Conservation (phyloP, 2,888 invertebrate species). For the Thera obeliscata region DNA sequence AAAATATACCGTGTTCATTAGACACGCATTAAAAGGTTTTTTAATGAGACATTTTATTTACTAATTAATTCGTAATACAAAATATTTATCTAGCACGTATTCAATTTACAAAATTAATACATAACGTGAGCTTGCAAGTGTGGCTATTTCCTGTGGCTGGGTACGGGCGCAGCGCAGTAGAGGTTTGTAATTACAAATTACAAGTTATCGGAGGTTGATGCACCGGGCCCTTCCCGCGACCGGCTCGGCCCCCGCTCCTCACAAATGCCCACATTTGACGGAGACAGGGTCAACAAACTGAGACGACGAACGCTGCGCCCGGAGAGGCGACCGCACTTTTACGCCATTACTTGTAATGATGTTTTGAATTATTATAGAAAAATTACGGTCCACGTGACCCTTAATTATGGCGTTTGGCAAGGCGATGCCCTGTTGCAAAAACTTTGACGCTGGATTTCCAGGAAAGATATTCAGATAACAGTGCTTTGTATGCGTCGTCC, state of each 20-base stretch:
- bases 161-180: conserved; percentile 74
- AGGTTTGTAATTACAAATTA: conserved; percentile 82
- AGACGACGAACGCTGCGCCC: conserved; percentile 53
- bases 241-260: conserved; percentile 56
- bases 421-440: conserved; percentile 53
- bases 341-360: conserved; percentile 71
- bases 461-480: conserved; percentile 53
- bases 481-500: conserved; percentile 43
- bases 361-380: conserved; percentile 71
- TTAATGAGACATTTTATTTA: conserved; percentile 7
- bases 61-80: conserved; percentile 41
- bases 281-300: conserved; percentile 80
- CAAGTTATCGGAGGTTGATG: conserved; percentile 82
- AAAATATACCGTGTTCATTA: background rate
- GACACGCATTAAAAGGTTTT: background rate
- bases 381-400: conserved; percentile 55
- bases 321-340: conserved; percentile 64
- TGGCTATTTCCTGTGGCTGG: conserved; percentile 72
- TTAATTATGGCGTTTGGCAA: conserved; percentile 58
- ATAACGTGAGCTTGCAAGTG: conserved; percentile 68
- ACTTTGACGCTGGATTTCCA: conserved; percentile 47
- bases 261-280: conserved; percentile 74
- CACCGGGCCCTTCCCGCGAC: conserved; percentile 60
- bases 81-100: conserved; percentile 47
- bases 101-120: conserved; percentile 65